phyloP scores from a whole-genome alignment of 1,140 invertebrate species.

The Ostrea denselamellosa region DNA sequence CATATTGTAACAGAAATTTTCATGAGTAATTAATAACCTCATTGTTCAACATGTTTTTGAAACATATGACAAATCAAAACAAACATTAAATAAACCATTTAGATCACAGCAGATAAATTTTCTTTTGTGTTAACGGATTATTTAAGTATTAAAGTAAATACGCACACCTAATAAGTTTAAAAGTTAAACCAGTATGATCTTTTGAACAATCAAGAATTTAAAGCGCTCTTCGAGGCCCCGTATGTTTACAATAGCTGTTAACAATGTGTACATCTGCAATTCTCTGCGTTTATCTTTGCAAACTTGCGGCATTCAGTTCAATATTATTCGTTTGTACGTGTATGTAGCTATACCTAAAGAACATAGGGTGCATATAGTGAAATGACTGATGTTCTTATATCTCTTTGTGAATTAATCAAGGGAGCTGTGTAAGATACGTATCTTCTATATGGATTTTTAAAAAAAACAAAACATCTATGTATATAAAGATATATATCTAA shows the following conservation, averaged over 20 bases:
- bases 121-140: conserved; percentile 15
- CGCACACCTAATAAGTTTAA: conserved; percentile 19
- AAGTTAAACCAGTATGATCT: conserved; percentile 6
- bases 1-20: neutral
- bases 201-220: neutral
- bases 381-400: too few species aligned
- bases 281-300: neutral
- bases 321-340: neutral
- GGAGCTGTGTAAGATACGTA: too few species aligned
- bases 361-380: too few species aligned
- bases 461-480: too few species aligned
- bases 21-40: too few species aligned
- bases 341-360: too few species aligned
- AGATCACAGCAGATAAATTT: neutral
- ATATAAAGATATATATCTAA: too few species aligned
- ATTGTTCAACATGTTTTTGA: neutral
- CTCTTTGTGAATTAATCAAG: too few species aligned
- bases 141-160: neutral
- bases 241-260: conserved; percentile 7
- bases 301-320: neutral
- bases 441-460: too few species aligned
- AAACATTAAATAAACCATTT: neutral
- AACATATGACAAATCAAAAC: neutral
- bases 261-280: neutral
- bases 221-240: neutral